Percentiles rank a stretch among this genome's conserved stretches.
These are phyloP conservation scores for Acanthurus leucopareius DNA, from an alignment of 2,797 vertebrate species.

Conservation along the genomic window DNA sequence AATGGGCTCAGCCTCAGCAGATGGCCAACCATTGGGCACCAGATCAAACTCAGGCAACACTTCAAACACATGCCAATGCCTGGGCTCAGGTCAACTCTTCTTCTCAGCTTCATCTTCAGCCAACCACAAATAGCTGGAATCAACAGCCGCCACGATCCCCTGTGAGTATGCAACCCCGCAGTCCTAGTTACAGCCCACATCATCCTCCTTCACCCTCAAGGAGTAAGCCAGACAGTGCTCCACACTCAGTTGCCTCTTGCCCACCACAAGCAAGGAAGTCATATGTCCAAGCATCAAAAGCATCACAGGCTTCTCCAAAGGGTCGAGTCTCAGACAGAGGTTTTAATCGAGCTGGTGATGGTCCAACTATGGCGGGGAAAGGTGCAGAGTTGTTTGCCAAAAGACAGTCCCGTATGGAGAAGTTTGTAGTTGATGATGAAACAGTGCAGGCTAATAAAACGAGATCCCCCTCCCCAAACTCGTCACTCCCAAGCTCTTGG, in stretches of 20 bases:
- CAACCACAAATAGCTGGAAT: slow-evolving; percentile 75
- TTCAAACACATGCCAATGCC: slow-evolving; percentile 71
- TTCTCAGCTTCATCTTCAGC: slow-evolving; percentile 75
- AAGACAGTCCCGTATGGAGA: slow-evolving; percentile 96
- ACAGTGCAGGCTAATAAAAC: slow-evolving; percentile 89
- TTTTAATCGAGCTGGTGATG: slow-evolving; percentile 79
- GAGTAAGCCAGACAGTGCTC: slow-evolving; percentile 67
- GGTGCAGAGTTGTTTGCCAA: slow-evolving; percentile 94
- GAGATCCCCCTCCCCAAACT: slow-evolving; percentile 89
- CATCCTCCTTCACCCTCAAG: slow-evolving; percentile 70
- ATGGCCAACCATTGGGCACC: slow-evolving; percentile 70
- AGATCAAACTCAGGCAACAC: slow-evolving; percentile 69
- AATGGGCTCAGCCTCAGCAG: slow-evolving; percentile 71
- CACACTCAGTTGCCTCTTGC: slow-evolving; percentile 76
- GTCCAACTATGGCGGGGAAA: slow-evolving; percentile 89
- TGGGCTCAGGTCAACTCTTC: slow-evolving; percentile 68
- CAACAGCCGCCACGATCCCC: slow-evolving; percentile 78
- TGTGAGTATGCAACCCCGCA: slow-evolving; percentile 83
- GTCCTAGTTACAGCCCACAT: slow-evolving; percentile 70
- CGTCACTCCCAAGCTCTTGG: slow-evolving; percentile 94
- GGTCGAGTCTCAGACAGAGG: slow-evolving; percentile 69
- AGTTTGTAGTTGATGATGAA: slow-evolving; percentile 92
- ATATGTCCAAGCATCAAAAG: slow-evolving; percentile 76
- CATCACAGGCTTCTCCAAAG: slow-evolving; percentile 75
- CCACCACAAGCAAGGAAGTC: slow-evolving; percentile 70